A percentile compares a stretch with the other conserved stretches of the same genome.
These are phyloP conservation scores for Phacellophora camtschatica DNA, from an alignment of 30 jellyfish, hydroid and myxozoan species.

Conservation along the genomic window DNA sequence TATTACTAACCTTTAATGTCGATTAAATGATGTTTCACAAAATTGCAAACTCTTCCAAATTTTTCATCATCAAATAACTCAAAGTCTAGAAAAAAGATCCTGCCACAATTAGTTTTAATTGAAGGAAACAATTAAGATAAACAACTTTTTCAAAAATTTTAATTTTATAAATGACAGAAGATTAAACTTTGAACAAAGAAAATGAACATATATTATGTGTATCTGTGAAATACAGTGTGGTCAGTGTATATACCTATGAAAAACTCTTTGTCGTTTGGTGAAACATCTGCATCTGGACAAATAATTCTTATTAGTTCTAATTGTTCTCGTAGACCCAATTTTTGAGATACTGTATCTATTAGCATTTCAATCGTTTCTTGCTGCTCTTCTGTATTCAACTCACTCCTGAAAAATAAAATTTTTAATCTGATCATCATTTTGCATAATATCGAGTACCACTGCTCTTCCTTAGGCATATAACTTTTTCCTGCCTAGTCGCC, in stretches of 20 bases:
- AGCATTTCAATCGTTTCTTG: slow-evolving; percentile 68
- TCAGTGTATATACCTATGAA: slow-evolving; percentile 64
- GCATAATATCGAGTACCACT: no score
- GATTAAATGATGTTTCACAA: slow-evolving; percentile 57
- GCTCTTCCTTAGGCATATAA: no score
- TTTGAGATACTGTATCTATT: slow-evolving; percentile 82
- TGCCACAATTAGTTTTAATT: no score
- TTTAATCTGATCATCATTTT: no score
- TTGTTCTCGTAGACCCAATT: slow-evolving; percentile 89
- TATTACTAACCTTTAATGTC: slow-evolving; percentile 7
- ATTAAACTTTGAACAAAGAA: background rate
- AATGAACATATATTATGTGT: background rate
- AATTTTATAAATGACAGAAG: background rate
- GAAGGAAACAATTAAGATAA: no score
- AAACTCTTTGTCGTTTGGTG: slow-evolving; percentile 88
- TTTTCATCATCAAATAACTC: slow-evolving; percentile 87
- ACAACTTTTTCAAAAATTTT: no score
- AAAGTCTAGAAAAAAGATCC: slow-evolving; percentile 73
- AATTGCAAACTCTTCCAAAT: slow-evolving; percentile 53
- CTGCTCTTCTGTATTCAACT: slow-evolving; percentile 62
- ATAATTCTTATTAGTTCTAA: slow-evolving; percentile 77
- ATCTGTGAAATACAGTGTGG: background rate
- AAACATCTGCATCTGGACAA: slow-evolving; percentile 86
- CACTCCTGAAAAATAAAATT: slow-evolving; percentile 62
- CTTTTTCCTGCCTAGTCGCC: no score